Conservation (phyloP, 2,888 invertebrate genomes). For the Labia minor region DNA sequence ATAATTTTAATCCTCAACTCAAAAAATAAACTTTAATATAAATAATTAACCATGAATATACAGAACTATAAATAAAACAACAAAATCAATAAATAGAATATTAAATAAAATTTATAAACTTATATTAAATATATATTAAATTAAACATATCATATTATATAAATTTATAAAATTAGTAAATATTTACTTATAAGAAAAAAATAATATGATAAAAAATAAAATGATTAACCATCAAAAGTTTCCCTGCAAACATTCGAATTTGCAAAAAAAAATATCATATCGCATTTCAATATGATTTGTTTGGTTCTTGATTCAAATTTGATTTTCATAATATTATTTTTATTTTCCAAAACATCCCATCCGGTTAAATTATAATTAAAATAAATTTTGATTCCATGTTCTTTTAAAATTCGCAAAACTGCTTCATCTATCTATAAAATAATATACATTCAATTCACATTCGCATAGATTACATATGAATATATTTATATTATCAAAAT, state of each 20-base stretch:
- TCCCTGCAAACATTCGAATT: constrained; percentile 42
- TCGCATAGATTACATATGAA: too few species aligned
- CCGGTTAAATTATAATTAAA: constrained; percentile 45
- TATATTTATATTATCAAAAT: neutral
- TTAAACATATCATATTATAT: too few species aligned
- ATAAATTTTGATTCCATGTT: constrained; percentile 40
- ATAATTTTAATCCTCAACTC: too few species aligned
- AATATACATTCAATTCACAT: neutral
- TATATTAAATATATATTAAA: too few species aligned
- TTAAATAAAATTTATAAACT: too few species aligned
- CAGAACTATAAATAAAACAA: too few species aligned
- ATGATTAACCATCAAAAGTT: constrained; percentile 44
- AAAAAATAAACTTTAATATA: too few species aligned
- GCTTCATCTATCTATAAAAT: constrained; percentile 41
- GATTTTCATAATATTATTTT: constrained; percentile 31
- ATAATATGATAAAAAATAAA: too few species aligned
- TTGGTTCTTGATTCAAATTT: constrained; percentile 42
- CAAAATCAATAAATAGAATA: too few species aligned
- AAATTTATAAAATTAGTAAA: too few species aligned
- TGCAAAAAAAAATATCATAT: constrained; percentile 48
- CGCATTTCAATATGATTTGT: constrained; percentile 40
- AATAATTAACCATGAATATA: too few species aligned
- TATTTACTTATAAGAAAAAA: too few species aligned
- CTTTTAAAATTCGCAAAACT: constrained; percentile 37
- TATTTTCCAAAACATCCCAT: constrained; percentile 41